Conservation (phyloP, 2,113 vertebrate genomes). For the Procavia capensis region DNA sequence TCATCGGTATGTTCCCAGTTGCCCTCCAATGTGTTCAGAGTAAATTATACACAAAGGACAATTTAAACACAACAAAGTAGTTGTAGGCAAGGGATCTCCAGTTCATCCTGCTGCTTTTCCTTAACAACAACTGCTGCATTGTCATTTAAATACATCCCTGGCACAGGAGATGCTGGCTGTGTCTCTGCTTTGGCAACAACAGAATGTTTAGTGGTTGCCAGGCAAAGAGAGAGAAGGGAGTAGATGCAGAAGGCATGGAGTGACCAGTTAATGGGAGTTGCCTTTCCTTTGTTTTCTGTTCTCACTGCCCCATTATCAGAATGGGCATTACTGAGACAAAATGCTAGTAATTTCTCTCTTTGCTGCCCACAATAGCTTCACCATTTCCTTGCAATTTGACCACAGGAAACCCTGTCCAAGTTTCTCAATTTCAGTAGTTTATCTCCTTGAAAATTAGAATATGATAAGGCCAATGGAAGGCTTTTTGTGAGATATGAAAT, state of each 20-base stretch:
- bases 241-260: neutral
- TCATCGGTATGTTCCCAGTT: constrained; percentile 66
- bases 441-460: neutral
- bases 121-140: constrained; percentile 23
- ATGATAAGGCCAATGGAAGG: neutral
- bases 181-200: constrained; percentile 11
- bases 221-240: neutral
- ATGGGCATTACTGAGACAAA: neutral
- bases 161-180: neutral
- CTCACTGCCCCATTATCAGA: neutral
- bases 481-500: neutral
- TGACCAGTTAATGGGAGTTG: neutral
- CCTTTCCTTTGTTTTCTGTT: neutral
- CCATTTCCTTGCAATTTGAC: neutral
- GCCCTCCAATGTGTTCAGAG: constrained; percentile 67
- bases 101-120: neutral
- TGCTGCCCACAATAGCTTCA: neutral
- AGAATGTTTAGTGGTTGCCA: neutral
- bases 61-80: constrained; percentile 67
- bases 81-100: constrained; percentile 31
- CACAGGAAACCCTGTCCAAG: neutral
- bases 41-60: constrained; percentile 73
- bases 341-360: neutral
- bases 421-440: neutral
- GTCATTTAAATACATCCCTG: constrained; percentile 7